Evolutionary conservation across 2,113 vertebrate species (phyloP).

Genomic region (Ammodytes dubius): DNA sequence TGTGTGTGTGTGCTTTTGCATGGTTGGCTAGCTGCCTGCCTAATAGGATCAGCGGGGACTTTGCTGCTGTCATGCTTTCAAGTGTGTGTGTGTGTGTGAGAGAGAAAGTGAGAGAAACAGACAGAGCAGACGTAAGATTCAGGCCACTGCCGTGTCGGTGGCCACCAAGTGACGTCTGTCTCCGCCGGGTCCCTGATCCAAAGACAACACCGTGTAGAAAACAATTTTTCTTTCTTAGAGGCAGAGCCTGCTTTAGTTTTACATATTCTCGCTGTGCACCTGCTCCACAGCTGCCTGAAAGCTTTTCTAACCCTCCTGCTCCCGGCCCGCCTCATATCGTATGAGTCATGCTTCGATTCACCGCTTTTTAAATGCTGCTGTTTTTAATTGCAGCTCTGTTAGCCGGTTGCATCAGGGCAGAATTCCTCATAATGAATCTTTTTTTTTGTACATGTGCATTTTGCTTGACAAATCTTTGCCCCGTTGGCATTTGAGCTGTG

Average conservation of each 20-base stretch:
- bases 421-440: background rate
- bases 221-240: background rate
- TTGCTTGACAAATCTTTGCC: background rate
- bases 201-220: constrained; percentile 41
- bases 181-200: constrained; percentile 28
- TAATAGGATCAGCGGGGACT: constrained; percentile 71
- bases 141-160: constrained; percentile 16
- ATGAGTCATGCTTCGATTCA: constrained; percentile 46
- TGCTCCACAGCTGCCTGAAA: constrained; percentile 49
- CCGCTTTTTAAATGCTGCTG: constrained; percentile 16
- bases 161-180: constrained; percentile 38
- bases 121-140: constrained; percentile 39
- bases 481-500: background rate
- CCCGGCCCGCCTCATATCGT: background rate
- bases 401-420: constrained; percentile 1
- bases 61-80: constrained; percentile 34
- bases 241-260: background rate
- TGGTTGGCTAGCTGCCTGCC: constrained; percentile 20
- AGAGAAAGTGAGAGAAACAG: background rate
- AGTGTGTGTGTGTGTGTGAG: constrained; percentile 4
- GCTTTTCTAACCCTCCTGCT: background rate
- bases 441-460: background rate
- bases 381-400: background rate
- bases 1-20: constrained; percentile 27
- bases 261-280: constrained; percentile 19